A percentile compares a stretch with the other conserved stretches of the same genome.
phyloP scores from a whole-genome alignment of 2,113 vertebrate genomes.

The Salvelinus sp. region DNA sequence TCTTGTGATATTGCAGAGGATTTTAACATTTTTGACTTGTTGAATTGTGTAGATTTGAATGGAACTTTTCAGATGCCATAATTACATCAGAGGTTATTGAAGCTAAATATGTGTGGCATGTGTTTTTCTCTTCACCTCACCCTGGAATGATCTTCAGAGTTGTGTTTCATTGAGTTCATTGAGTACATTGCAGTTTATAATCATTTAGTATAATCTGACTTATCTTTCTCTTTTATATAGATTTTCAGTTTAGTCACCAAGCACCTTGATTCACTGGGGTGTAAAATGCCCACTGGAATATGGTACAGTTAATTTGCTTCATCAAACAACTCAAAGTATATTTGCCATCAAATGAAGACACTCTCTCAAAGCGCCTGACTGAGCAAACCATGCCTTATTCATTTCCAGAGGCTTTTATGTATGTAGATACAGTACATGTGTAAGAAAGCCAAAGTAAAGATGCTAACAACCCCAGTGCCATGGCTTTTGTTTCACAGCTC shows the following conservation, averaged over 20 bases:
- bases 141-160: too few relatives aligned
- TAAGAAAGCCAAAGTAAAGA: constrained; percentile 11
- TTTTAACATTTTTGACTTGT: background rate
- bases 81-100: background rate
- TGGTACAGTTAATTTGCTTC: too few relatives aligned
- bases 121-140: background rate
- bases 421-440: background rate
- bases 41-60: background rate
- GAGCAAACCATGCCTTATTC: background rate
- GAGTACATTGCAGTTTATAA: too few relatives aligned
- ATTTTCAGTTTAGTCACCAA: too few relatives aligned
- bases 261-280: too few relatives aligned
- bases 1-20: background rate
- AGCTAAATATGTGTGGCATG: background rate
- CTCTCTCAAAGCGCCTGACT: background rate
- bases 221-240: too few relatives aligned
- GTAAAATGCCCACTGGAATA: too few relatives aligned
- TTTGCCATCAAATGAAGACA: constrained; percentile 8
- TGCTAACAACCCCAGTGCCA: constrained; percentile 19
- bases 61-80: background rate
- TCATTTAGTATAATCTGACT: too few relatives aligned
- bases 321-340: background rate
- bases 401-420: constrained; percentile 6
- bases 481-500: constrained; percentile 53
- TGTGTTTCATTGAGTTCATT: too few relatives aligned